Base-by-base conservation (phyloP, 2,113 vertebrate genomes). In the Phycodurus eques region DNA sequence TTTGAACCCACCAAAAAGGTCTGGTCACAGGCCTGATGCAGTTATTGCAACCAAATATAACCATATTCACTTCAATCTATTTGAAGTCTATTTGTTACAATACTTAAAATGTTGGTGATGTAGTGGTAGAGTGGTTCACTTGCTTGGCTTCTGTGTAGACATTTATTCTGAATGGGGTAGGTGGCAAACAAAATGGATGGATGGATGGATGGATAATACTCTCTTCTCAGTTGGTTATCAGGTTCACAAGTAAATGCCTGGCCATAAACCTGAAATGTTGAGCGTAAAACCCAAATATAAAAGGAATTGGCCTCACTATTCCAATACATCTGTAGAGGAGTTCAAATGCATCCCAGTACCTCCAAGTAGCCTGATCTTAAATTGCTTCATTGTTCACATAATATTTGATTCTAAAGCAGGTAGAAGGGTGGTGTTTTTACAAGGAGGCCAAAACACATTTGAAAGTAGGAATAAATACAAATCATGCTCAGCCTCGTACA, bases 371-470 rank as follows among this genome's bases (percentile, higher is more conserved):
- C 54, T 67, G 59, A 73, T 66, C 62, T 74, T 77, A 81, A 87
- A 85, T 79, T 63, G 78, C 71, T 80, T 84, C 65, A 70, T 87
- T 85, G 76, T 72, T 71, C 62, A 27, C 57, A 72, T 72, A 70
- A 76, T 67, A 80, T 83, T 79, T 74, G 78, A 73, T 82, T 72
- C 74, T n/a, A 77, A 81, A 63, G 74, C 82, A 85, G 72, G 85
- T 76, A 74, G 74, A 79, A 73, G 78, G 72, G 53, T 62, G 67
- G 72, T 81, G 22, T 79, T 77, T 70, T 63, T 61, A 68, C 62
- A 69, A 69, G 67, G 70, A 57, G 31, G 74, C 61, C 44, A 67
- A 72, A 74, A 71, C 60, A 81, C 51, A 78, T 79, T 85, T 83
- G 70, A 74, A 71, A 35, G 42, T 39, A 33, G 57, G 54, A 72